A percentile compares a stretch with the other conserved stretches of the same genome.
These are phyloP conservation scores for Eristalis arbustorum DNA, from an alignment of 2,888 invertebrate genomes.

Conservation along the genomic window DNA sequence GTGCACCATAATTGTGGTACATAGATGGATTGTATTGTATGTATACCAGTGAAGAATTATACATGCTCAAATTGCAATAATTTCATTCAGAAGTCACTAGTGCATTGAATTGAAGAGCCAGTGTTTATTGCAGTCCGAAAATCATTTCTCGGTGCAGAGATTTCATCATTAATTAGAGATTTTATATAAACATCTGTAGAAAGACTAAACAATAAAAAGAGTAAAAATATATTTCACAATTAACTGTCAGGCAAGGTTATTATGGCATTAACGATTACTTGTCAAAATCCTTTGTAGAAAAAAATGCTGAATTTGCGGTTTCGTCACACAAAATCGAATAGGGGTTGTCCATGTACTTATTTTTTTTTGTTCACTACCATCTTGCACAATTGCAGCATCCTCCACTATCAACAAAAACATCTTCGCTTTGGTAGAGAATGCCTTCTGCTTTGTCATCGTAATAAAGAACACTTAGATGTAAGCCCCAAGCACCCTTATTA, in stretches of 20 bases:
- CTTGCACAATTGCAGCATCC: conserved; percentile 25
- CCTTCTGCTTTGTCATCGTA: conserved; percentile 69
- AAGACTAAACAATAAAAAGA: too few relatives aligned
- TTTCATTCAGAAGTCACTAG: background rate
- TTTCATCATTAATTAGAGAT: too few relatives aligned
- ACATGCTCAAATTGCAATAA: background rate
- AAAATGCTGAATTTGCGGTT: background rate
- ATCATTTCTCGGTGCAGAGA: too few relatives aligned
- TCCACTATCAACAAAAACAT: conserved; percentile 35
- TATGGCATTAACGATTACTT: background rate
- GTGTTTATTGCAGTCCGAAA: too few relatives aligned
- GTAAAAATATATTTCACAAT: too few relatives aligned
- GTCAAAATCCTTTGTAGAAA: background rate
- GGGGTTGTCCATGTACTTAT: background rate
- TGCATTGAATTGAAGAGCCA: background rate
- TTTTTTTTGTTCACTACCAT: conserved; percentile 1
- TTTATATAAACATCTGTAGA: too few relatives aligned
- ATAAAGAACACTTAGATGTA: conserved; percentile 68
- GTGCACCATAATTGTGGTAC: background rate
- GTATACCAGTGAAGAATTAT: background rate
- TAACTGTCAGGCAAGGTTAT: background rate
- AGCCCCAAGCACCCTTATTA: conserved; percentile 69
- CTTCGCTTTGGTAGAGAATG: conserved; percentile 37
- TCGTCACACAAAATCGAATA: background rate
- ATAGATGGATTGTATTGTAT: background rate